Percentiles rank a stretch among this genome's conserved stretches.
Conservation (phyloP, 2,797 vertebrate genomes). For the Morelia viridis region DNA sequence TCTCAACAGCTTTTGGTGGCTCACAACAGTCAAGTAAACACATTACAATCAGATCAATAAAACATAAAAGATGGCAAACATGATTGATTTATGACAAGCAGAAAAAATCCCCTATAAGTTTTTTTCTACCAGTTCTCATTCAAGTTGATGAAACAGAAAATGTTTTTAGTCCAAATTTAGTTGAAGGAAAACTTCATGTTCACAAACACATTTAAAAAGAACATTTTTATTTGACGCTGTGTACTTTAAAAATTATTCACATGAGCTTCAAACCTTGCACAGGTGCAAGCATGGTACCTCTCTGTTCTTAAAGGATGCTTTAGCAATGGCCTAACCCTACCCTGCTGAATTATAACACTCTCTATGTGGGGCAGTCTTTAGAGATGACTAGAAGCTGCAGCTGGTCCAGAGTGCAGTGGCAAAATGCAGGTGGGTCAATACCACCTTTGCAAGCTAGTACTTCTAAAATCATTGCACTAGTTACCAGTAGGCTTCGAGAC, state of each 20-base stretch:
- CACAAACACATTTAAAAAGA: background rate
- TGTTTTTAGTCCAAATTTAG: background rate
- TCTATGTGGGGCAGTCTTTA: background rate
- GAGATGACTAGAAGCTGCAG: background rate
- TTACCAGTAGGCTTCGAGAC: background rate
- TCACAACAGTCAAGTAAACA: background rate
- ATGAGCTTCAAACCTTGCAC: background rate
- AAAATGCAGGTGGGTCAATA: background rate
- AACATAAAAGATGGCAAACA: background rate
- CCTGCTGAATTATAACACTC: background rate
- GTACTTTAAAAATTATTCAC: background rate
- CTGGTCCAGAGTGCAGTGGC: background rate
- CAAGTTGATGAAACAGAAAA: background rate
- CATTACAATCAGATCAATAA: background rate
- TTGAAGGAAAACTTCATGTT: background rate
- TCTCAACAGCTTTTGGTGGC: background rate
- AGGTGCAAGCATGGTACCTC: background rate
- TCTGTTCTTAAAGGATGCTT: background rate
- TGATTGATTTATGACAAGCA: background rate
- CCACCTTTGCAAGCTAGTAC: background rate
- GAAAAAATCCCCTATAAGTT: background rate
- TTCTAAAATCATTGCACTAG: background rate
- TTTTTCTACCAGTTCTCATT: background rate
- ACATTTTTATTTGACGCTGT: background rate
- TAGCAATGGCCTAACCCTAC: background rate